Base-by-base conservation (phyloP, 2,888 invertebrate species). In the Carcina quercana region DNA sequence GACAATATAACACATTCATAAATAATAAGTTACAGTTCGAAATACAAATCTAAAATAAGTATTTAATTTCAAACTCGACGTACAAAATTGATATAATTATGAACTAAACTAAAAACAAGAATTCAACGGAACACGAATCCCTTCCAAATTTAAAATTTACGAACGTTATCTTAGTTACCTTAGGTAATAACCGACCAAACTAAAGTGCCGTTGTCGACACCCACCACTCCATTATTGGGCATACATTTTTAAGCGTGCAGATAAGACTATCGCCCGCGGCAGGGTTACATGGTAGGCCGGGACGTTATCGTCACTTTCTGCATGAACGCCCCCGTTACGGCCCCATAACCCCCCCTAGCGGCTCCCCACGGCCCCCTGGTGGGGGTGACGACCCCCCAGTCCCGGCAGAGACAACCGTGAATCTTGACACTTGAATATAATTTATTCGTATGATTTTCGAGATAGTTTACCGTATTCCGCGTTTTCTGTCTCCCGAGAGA, bases 271-370 rank as follows among this genome's bases (percentile, higher is more conserved):
- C 71, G 51, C 44, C 45, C 51, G 52, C 45, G 48, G 56, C 66
- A 59, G 73, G 79, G 80, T 78, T 79, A 76, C 80, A 75, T 76
- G 71, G 79, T 80, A 80, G 82, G 79, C 79, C 64, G 72, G 68
- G 55, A 62, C 50, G 82, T 84, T 83, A 83, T 84, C 85, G 78
- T 75, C 79, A 74, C 70, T 78, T 84, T 84, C 80, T 67, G 66
- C 82, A 74, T 84, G 82, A 79, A 83, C 84, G 84, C 83, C 57
- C 63, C 53, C 76, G 79, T 75, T 75, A 80, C 78, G 66, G 64
- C 49, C 47, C 50, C 57, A 59, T 64, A 52, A 43, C 40, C 34
- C 40, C 45, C 40, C 41, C 45, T 28, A 40, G 32, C 13, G 20
- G 6, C 12, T 3, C 41, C 36, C 43, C 45, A 38, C 40, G 15